Percentiles rank a stretch among this genome's conserved stretches.
Evolutionary conservation across 2,888 invertebrate genomes (phyloP).

Genomic region (Chironomus tentans): DNA sequence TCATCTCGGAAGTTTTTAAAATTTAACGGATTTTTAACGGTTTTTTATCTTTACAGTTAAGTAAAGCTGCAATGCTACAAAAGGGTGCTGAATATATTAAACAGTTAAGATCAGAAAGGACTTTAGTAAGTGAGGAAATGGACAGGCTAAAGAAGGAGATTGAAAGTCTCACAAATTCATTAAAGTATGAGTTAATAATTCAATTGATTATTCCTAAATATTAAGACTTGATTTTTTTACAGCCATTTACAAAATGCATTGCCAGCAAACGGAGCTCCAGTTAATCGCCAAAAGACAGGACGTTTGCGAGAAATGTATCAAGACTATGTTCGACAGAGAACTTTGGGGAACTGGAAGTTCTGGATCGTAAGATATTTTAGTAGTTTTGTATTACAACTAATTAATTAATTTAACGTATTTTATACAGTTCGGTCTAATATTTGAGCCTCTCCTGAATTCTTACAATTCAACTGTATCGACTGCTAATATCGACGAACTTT

Average conservation of each 20-base stretch:
- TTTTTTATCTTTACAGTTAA: slow-evolving; percentile 48
- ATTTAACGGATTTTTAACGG: no score
- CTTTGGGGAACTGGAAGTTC: slow-evolving; percentile 92
- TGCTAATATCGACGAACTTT: slow-evolving; percentile 81
- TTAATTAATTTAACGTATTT: neutral
- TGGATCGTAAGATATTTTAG: slow-evolving; percentile 82
- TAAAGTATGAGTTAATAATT: slow-evolving; percentile 57
- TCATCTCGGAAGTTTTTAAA: no score
- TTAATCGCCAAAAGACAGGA: slow-evolving; percentile 79
- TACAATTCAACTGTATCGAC: slow-evolving; percentile 89
- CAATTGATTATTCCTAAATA: neutral
- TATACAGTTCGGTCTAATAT: slow-evolving; percentile 79
- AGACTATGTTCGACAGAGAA: slow-evolving; percentile 76
- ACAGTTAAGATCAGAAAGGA: slow-evolving; percentile 75
- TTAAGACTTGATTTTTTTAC: slow-evolving; percentile 28
- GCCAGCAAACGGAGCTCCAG: slow-evolving; percentile 91
- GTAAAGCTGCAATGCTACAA: slow-evolving; percentile 94
- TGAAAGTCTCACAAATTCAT: slow-evolving; percentile 80
- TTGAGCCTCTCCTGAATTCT: slow-evolving; percentile 79
- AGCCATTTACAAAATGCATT: slow-evolving; percentile 90
- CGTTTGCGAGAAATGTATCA: slow-evolving; percentile 91
- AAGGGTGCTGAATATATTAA: slow-evolving; percentile 94
- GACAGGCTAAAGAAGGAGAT: slow-evolving; percentile 79
- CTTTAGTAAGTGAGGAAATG: slow-evolving; percentile 82
- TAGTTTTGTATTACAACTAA: no score